Base-by-base conservation (phyloP, 2,888 invertebrate species). In the Yponomeuta plumbellus region DNA sequence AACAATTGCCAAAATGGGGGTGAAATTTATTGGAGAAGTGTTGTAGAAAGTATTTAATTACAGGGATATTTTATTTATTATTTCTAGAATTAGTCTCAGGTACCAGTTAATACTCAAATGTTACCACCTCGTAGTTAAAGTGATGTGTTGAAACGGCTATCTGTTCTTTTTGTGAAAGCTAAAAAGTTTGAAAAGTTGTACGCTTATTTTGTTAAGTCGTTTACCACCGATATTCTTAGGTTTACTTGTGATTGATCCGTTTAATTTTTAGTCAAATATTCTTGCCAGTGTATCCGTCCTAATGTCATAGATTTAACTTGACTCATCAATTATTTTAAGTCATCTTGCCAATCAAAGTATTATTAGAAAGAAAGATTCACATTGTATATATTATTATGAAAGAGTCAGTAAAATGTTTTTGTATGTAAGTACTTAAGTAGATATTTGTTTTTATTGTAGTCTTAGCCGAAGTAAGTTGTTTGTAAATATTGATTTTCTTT, bases 311-410 rank as follows among this genome's bases (percentile, higher is more conserved):
- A 66, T 73, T 70, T 73, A 71, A 70, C 72, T 70, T 66, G 66
- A 20, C 59, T 44, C 52, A 6, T 40, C 5, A 64, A 11, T 44
- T 21, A 56, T 26, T 20, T 39, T 65, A 44, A 70, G 69, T 75
- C 86, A 88, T 89, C 88, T 90, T 88, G 80, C 90, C 90, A 72
- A 74, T 70, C 64, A 79, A 78, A 89, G 90, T 91, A 91, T 91
- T 90, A 84, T 72, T 68, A 26, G 61, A 66, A n/a, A 69, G 66
- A 72, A 73, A 76, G 71, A 70, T 70, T 73, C 68, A 69, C 68
- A 17, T 52, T 17, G 4, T 67, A 62, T 63, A 62, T 64, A 65
- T 69, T 69, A 71, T 70, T 70, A 68, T 68, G 66, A 68, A 69
- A 66, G 66, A 69, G 70, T 69, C 72, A 74, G 71, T 74, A 73